Conservation (phyloP, 2,888 invertebrate species). For the Lasioglossum leucozonium region DNA sequence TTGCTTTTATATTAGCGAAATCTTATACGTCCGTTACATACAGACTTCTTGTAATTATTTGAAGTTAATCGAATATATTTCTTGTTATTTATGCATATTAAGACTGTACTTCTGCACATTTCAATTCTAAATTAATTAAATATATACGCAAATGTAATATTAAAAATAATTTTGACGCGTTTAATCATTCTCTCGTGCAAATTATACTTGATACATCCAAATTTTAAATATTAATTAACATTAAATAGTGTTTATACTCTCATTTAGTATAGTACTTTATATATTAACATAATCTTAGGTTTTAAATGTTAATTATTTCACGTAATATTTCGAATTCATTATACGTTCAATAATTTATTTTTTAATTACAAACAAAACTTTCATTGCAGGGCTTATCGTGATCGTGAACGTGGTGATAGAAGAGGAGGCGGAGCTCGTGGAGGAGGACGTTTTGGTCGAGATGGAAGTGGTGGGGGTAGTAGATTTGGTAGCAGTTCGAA, state of each 20-base stretch:
- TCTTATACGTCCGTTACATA: neutral
- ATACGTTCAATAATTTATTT: neutral
- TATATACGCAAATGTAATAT: neutral
- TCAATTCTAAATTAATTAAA: constrained; percentile 19
- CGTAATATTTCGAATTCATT: neutral
- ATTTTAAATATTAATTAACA: neutral
- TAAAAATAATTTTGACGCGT: neutral
- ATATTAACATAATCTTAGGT: neutral
- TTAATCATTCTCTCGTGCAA: neutral
- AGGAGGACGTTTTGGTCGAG: constrained; percentile 85
- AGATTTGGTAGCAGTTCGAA: constrained; percentile 80
- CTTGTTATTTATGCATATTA: neutral
- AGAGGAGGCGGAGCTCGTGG: constrained; percentile 77
- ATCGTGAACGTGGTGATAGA: constrained; percentile 80
- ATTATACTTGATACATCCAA: neutral
- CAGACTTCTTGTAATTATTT: neutral
- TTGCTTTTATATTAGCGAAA: constrained; percentile 52
- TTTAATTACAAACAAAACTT: neutral
- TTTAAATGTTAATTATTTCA: neutral
- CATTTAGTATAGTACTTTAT: neutral
- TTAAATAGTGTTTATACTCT: neutral
- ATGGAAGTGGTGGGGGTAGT: constrained; percentile 76
- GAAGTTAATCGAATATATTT: neutral
- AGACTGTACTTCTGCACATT: neutral
- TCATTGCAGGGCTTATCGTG: constrained; percentile 79